Conservation (phyloP, 2,797 vertebrate species). For the Onychomys torridus region DNA sequence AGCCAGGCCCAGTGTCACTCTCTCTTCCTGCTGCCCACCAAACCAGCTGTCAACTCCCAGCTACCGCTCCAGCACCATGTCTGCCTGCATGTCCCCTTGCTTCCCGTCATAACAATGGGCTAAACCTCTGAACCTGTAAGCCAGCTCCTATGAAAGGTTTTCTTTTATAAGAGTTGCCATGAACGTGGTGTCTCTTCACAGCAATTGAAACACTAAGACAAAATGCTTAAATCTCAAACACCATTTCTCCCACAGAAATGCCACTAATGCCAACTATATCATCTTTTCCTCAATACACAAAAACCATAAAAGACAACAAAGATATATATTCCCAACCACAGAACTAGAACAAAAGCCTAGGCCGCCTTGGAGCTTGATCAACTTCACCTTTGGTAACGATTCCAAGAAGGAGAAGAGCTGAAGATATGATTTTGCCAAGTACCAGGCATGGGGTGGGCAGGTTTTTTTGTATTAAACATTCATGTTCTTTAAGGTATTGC, state of each 20-base stretch:
- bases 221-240: conserved; percentile 46
- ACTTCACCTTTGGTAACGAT: conserved; percentile 27
- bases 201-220: not conserved
- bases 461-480: conserved; percentile 38
- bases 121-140: not conserved
- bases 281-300: conserved; percentile 24
- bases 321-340: not conserved
- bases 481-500: not conserved
- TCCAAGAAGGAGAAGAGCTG: not conserved
- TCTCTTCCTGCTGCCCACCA: not conserved
- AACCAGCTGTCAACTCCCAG: not conserved
- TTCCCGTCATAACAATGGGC: not conserved
- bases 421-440: conserved; percentile 6
- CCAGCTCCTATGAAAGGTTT: not conserved
- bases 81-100: not conserved
- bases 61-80: not conserved
- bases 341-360: not conserved
- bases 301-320: conserved; percentile 22
- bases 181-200: not conserved
- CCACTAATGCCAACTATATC: not conserved
- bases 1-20: not conserved
- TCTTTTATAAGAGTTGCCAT: not conserved
- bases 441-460: not conserved
- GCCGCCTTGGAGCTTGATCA: not conserved
- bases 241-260: conserved; percentile 25